These are phyloP conservation scores for Periophthalmus magnuspinnatus DNA, from an alignment of 2,797 vertebrate genomes.

Conservation along the genomic window DNA sequence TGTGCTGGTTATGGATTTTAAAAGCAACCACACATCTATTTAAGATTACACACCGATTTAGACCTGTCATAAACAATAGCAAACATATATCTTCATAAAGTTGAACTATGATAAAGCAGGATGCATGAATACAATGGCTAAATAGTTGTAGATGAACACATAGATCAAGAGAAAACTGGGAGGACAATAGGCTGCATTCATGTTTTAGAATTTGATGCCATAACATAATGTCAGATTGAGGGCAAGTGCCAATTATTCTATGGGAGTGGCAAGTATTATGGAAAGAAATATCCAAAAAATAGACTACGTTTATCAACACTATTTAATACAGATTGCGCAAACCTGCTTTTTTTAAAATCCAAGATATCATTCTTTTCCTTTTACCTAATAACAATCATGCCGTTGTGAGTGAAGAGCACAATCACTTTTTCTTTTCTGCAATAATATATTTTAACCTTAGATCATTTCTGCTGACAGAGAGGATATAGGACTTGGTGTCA, in stretches of 20 bases:
- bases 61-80: background rate
- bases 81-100: background rate
- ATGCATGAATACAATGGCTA: background rate
- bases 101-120: background rate
- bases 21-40: conserved; percentile 26
- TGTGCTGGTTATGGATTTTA: conserved; percentile 41
- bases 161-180: background rate
- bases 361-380: background rate
- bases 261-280: background rate
- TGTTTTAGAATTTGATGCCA: background rate
- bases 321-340: background rate
- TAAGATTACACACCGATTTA: background rate
- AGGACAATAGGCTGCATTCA: background rate
- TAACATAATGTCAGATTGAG: too few relatives aligned
- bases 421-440: background rate
- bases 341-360: background rate
- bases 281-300: background rate
- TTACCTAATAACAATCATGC: background rate
- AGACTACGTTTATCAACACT: background rate
- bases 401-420: background rate
- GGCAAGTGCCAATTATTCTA: background rate
- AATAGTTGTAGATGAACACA: background rate
- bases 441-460: background rate
- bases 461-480: background rate
- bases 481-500: background rate